Percentiles rank a stretch among this genome's conserved stretches.
phyloP scores from a whole-genome alignment of 2,888 invertebrate genomes.

The Venusia cambrica region DNA sequence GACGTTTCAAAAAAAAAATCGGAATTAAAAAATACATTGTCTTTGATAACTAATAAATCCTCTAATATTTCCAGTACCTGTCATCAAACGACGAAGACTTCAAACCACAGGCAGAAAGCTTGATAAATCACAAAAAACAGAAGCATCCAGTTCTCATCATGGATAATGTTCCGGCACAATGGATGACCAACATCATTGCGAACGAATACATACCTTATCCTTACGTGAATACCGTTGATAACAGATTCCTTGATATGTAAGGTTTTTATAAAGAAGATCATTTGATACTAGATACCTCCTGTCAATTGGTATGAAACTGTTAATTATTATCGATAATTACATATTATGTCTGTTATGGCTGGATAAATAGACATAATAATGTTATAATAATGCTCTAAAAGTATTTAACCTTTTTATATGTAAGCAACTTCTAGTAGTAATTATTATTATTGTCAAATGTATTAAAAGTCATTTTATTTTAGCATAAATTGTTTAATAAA shows the following conservation, averaged over 20 bases:
- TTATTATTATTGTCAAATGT: too few species aligned
- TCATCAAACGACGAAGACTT: constrained; percentile 29
- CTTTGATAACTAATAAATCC: background rate
- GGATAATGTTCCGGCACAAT: constrained; percentile 47
- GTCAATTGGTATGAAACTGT: constrained; percentile 22
- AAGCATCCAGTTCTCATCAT: constrained; percentile 39
- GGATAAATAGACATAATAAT: constrained; percentile 41
- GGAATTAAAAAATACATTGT: too few species aligned
- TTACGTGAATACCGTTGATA: constrained; percentile 46
- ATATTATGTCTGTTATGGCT: constrained; percentile 47
- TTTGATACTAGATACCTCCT: constrained; percentile 21
- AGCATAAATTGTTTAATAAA: too few species aligned
- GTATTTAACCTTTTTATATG: too few species aligned
- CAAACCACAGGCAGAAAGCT: constrained; percentile 24
- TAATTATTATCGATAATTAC: constrained; percentile 17
- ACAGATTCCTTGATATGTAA: constrained; percentile 32
- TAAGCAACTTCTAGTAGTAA: too few species aligned
- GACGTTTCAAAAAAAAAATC: too few species aligned
- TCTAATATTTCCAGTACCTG: constrained; percentile 11
- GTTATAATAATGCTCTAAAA: constrained; percentile 52
- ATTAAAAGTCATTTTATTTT: too few species aligned
- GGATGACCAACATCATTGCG: constrained; percentile 36
- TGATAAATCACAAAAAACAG: constrained; percentile 28
- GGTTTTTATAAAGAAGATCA: background rate
- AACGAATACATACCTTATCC: constrained; percentile 47